phyloP scores from a whole-genome alignment of 2,797 vertebrate species.

The Podargus strigoides region DNA sequence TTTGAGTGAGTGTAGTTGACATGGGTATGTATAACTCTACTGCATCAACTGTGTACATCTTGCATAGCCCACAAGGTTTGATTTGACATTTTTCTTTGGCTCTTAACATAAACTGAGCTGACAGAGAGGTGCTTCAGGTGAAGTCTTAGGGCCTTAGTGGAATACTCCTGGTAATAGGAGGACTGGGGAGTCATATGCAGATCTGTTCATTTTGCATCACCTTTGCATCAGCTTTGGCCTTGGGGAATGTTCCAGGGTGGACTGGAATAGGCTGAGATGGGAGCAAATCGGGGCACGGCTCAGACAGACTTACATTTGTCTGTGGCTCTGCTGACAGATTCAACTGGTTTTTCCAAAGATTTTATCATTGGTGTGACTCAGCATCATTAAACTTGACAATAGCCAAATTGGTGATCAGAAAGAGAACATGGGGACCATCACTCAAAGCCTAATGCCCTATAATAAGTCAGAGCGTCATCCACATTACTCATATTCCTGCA shows the following conservation, averaged over 20 bases:
- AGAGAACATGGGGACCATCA: conserved; percentile 13
- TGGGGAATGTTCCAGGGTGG: conserved; percentile 38
- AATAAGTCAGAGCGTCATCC: conserved; percentile 29
- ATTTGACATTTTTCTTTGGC: not conserved
- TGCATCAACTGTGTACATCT: not conserved
- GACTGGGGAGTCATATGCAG: not conserved
- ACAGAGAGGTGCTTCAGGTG: conserved; percentile 24
- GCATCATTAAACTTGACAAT: conserved; percentile 42
- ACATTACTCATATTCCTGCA: conserved; percentile 43
- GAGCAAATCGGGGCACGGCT: conserved; percentile 21
- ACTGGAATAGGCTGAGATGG: conserved; percentile 14
- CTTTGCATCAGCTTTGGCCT: not conserved
- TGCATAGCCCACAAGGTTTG: not conserved
- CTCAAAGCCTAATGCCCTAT: not conserved
- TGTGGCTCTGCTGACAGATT: not conserved
- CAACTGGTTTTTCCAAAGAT: conserved; percentile 23
- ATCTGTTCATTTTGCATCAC: conserved; percentile 43
- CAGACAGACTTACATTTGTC: conserved; percentile 35
- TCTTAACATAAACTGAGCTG: not conserved
- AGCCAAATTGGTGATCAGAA: conserved; percentile 47
- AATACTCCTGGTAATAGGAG: not conserved
- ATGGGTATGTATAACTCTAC: not conserved
- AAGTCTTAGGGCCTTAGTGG: not conserved
- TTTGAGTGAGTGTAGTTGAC: not conserved
- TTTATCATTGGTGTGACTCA: conserved; percentile 46